Evolutionary conservation across 2,888 invertebrate species (phyloP), one percentile per base, ranked within the genome.

Genomic region (Cheilosia variabilis): DNA sequence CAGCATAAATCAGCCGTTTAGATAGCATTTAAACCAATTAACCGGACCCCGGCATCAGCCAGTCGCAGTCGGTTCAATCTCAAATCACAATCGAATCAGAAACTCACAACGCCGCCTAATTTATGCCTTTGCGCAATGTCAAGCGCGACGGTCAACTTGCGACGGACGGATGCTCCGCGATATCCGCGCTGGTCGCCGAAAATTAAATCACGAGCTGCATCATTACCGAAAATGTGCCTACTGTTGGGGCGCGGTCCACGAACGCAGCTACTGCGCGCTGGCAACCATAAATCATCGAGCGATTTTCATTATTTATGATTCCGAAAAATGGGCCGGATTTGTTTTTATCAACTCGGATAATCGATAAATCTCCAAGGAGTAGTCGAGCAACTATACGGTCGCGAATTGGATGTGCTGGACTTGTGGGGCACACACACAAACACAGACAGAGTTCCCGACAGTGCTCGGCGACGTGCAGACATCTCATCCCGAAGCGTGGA

Each of bases 321-420:
- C 76, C 75, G 71, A 80, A 80, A 71, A 86, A 81, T 86, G 80
- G 63, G 37, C 81, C 72, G 86, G 86, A 86, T 86, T 86, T 86
- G 81, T 86, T 86, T 86, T 86, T 86, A 86, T 86, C 86, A 86
- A 86, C 86, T 86, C 62, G 81, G 86, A 86, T 86, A 86, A 86
- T 86, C 86, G 81, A 86, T 81, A 86, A 86, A 86, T 86, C 86
- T 86, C 81, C 68, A 81, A 73, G 84, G 79, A 80, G 81, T 65
- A 80, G 68, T 63, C 73, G 47, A 75, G 68, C 57, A 75, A 63
- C 69, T 53, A n/a, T n/a, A 19, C 13, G 37, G 37, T 7, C n/a
- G 22, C 37, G 50, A 60, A 80, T 80, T 71, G 82, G 27, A 31
- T 55, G 27, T 68, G 55, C 43, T 17, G 37, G 37, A 27, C 27